Percentiles rank a stretch among this genome's conserved stretches.
These are phyloP conservation scores for Hormaphis cornu DNA, from an alignment of 1,140 invertebrate genomes.

Conservation along the genomic window DNA sequence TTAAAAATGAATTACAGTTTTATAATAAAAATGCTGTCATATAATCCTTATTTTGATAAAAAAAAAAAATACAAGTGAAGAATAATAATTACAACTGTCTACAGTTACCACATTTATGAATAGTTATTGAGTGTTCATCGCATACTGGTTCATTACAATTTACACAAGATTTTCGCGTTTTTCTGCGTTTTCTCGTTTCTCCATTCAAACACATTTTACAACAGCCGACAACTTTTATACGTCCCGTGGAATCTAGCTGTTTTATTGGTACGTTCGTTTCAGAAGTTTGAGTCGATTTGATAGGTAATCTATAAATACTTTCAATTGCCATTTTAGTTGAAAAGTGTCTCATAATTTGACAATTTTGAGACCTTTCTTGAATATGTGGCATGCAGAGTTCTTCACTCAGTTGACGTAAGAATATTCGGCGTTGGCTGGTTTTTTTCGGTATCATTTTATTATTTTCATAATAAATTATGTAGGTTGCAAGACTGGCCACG, in stretches of 20 bases:
- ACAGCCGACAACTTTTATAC: background rate
- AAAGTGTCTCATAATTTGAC: background rate
- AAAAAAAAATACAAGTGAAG: background rate
- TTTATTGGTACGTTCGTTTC: background rate
- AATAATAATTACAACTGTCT: background rate
- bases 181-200: background rate
- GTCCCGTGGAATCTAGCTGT: background rate
- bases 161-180: background rate
- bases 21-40: too few species aligned
- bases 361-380: background rate
- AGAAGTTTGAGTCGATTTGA: background rate
- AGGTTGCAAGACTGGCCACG: constrained; percentile 36
- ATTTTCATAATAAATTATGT: background rate
- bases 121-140: background rate
- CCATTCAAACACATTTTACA: background rate
- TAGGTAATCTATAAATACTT: background rate
- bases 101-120: background rate
- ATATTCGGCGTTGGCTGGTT: constrained; percentile 36
- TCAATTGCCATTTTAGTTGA: background rate
- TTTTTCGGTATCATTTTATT: background rate
- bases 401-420: background rate
- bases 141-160: background rate
- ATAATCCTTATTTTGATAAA: too few species aligned
- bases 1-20: too few species aligned
- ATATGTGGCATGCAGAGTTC: background rate